Evolutionary conservation across 2,888 invertebrate genomes (phyloP), one percentile per base, ranked within the genome.

Genomic region (Cephalotes varians): DNA sequence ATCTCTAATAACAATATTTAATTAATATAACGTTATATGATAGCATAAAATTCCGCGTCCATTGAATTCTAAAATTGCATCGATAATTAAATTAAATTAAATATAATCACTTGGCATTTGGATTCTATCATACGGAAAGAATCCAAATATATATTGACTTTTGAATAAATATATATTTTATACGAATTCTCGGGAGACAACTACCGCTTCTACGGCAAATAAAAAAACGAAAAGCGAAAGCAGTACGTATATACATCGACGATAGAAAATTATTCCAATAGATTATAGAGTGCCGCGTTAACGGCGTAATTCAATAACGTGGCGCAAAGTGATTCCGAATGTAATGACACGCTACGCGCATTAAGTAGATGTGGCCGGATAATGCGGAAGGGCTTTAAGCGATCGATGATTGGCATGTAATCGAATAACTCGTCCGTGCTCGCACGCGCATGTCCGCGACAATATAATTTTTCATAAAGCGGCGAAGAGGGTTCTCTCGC

Each of bases 291-390:
- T 40, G 73, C 40, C 64, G 76, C 72, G 81, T 81, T 87, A 86
- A 80, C 77, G 74, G 71, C 82, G 56, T 89, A 89, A 88, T 89
- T 89, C 73, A 83, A 88, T 89, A 84, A 88, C 62, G 54, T 69
- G 73, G 65, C 84, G 82, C 86, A 88, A 89, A 87, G 89, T 89
- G 84, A 89, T 89, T 89, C 88, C 84, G 83, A 86, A 84, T 83
- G 82, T 89, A 89, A 88, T 88, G 89, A 89, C 88, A 84, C 79
- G 84, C 54, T 37, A 40, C 40, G 71, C 79, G 87, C 84, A 88
- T 88, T 88, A 87, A 88, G 86, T 89, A 81, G 81, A 49, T 71
- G 72, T 72, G 81, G 72, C 82, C 79, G 60, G 71, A 84, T 86
- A 89, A 86, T 80, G 82, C 83, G 49, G 77, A 84, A 89, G 84